Evolutionary conservation across 37 sponge, comb jelly and placozoan species (phyloP), one percentile per base, ranked within the genome.

Genomic region (Dysidea cf. avara): DNA sequence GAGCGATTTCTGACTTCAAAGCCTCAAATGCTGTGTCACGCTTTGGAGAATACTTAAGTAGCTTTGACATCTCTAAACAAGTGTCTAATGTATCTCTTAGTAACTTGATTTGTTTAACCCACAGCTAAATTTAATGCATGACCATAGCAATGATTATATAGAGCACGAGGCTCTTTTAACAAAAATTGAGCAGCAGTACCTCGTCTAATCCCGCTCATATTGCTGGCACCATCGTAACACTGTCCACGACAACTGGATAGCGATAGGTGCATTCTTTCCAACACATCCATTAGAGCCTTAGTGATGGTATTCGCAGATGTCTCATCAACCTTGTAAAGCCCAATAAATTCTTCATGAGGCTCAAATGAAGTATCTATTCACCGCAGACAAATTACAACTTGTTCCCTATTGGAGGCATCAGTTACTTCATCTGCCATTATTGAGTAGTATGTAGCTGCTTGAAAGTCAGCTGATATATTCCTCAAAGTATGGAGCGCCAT

Each of bases 131-230:
- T 81, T 1, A 81, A 65, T 7, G 82, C 64, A 81, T 81, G 74
- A 20, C 72, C 82, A 71, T 81, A 81, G 58, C 78, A 77, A 40
- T 77, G 78, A 37, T 49, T 77, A 56, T 60, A 77, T 36, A 77
- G 39, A 30, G 71, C 80, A 49, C 56, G 65, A 52, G 82, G 82
- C 43, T 81, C 73, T 34, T 72, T 57, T 49, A 52, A 38, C 24
- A 50, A 29, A 62, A 81, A 52, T 56, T 81, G 73, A 48, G 82
- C n/a, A 20, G 55, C 66, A 28, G 56, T 46, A 29, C 82, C 82
- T 37, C 62, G 71, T 28, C 69, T 71, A 22, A 11, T 39, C 32
- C 82, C 82, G 61, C 35, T n/a, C 82, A 81, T 81, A 56, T 72
- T 71, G 38, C 71, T 54, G 6, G 74, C 82, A 0, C 73, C 82